Percentiles rank a stretch among this genome's conserved stretches.
Evolutionary conservation across 1,140 invertebrate species (phyloP).

Genomic region (Eupristina koningsbergeri): DNA sequence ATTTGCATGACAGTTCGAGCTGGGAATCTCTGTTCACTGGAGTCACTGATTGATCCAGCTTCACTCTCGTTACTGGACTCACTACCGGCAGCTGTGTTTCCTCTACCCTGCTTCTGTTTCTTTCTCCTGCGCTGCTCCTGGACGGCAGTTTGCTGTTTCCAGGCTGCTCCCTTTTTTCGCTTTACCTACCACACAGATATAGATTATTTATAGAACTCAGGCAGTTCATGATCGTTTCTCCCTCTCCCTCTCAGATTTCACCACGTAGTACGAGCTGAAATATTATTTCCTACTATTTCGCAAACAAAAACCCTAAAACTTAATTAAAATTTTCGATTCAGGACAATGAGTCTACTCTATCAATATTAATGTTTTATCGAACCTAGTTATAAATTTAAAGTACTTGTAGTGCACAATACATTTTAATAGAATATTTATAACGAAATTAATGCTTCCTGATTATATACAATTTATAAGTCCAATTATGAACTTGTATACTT

Average conservation of each 20-base stretch:
- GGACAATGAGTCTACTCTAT: constrained; percentile 5
- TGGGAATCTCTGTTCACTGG: constrained; percentile 66
- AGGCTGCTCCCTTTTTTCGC: constrained; percentile 71
- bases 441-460: too few relatives aligned
- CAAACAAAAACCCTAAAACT: constrained; percentile 5
- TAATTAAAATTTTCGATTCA: background rate
- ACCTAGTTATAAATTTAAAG: too few relatives aligned
- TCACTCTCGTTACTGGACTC: constrained; percentile 72
- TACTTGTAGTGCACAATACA: too few relatives aligned
- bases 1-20: constrained; percentile 65
- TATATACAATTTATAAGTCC: too few relatives aligned
- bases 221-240: constrained; percentile 64
- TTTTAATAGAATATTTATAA: too few relatives aligned
- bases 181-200: constrained; percentile 68
- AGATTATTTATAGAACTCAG: constrained; percentile 62
- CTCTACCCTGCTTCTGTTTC: constrained; percentile 66
- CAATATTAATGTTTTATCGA: background rate
- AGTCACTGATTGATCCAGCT: constrained; percentile 68
- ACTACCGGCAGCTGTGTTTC: constrained; percentile 56
- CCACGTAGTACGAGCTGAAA: background rate
- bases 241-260: constrained; percentile 43
- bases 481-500: too few relatives aligned
- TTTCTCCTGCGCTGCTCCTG: constrained; percentile 68
- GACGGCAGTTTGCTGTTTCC: constrained; percentile 67
- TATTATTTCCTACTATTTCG: background rate